Conservation (phyloP, 2,888 invertebrate species). For the Leptopilina drosophilae region DNA sequence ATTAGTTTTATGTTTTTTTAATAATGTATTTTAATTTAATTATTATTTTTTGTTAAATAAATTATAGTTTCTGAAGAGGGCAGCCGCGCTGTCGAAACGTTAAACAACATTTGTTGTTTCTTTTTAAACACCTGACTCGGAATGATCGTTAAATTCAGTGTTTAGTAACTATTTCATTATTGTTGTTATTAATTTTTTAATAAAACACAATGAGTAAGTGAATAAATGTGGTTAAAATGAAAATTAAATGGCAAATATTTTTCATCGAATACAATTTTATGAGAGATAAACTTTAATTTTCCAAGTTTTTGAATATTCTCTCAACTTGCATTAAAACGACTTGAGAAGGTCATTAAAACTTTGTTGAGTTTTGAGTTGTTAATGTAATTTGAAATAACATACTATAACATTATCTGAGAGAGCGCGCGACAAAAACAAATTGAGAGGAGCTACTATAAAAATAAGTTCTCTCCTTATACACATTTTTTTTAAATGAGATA, state of each 20-base stretch:
- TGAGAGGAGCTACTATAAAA: background rate
- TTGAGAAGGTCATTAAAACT: slow-evolving; percentile 13
- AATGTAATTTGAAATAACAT: slow-evolving; percentile 23
- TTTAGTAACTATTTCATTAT: too few species aligned
- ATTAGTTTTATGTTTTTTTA: too few species aligned
- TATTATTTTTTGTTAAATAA: too few species aligned
- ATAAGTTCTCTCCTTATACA: background rate
- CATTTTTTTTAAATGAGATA: too few species aligned
- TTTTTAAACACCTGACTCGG: too few species aligned
- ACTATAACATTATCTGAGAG: background rate
- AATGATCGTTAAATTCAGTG: too few species aligned
- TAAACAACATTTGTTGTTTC: too few species aligned
- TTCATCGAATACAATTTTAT: background rate
- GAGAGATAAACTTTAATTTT: background rate
- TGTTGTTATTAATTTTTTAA: background rate
- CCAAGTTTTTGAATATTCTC: slow-evolving; percentile 12
- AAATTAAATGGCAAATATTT: background rate
- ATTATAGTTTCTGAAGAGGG: too few species aligned
- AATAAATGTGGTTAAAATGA: background rate
- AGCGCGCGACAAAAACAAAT: too few species aligned
- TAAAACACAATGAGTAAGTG: background rate
- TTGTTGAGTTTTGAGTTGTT: slow-evolving; percentile 3
- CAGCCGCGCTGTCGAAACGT: too few species aligned
- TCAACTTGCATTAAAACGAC: background rate
- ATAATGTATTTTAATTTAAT: too few species aligned